Evolutionary conservation across 2,113 vertebrate species (phyloP), one percentile per base, ranked within the genome.

Genomic region (Terrapene triunguis): DNA sequence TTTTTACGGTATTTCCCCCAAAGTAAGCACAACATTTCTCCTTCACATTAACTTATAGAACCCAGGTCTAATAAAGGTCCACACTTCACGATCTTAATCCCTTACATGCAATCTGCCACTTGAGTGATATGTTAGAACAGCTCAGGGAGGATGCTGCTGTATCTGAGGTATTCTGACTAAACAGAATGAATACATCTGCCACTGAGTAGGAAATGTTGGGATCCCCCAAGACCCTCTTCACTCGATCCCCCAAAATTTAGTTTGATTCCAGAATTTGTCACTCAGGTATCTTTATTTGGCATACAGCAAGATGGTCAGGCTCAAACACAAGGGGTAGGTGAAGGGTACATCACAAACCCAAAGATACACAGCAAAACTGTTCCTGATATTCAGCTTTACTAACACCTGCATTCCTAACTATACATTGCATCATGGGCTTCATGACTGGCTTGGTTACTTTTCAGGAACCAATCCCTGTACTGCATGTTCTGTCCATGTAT

Each of bases 11-110:
- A 32, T 84, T 6, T 93, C 80, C 87, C 95, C 79, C 85, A 93
- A 88, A 88, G 54, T 78, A 95, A 91, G 88, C 48, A 74, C 69
- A 91, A 62, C 14, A 38, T 94, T 96, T 96, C 69, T 48, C 78
- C 51, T 95, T 48, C 76, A 93, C 80, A 87, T 86, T 82, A 89
- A 87, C 62, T 91, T 81, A 24, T 9, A 76, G 80, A 54, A 53
- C 57, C 0, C 0, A 24, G 84, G 3, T 13, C 84, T 91, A 85
- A 81, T 9, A 0, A 25, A 50, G 24, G 16, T 53, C 62, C 59
- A 48, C 42, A 19, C 11, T 25, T 89, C 10, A 79, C 5, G 42
- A 17, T 78, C 83, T 44, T n/a, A 19, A 84, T 92, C 82, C 69
- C 0, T 0, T 76, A 4, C 24, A 27, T 91, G 17, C 32, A 21